Base-by-base conservation (phyloP, 2,888 invertebrate species). In the Parnassius apollo region DNA sequence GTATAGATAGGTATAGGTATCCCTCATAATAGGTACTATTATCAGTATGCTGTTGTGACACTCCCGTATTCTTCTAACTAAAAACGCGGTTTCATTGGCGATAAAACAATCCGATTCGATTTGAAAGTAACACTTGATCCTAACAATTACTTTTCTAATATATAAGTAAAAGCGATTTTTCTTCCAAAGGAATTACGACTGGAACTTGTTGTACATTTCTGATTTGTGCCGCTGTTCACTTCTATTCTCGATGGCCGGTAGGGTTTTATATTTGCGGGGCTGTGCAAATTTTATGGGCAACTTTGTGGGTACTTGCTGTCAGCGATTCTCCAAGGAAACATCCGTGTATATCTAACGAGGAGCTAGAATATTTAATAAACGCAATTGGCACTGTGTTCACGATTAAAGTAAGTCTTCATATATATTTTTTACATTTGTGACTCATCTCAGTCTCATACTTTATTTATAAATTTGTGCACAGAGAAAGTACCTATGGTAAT, bases 171-270 rank as follows among this genome's bases (percentile, higher is more conserved):
- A 35, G 35, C 35, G 0, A 35, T 35, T 45, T 25, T 56, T 66
- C 64, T 66, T 65, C 64, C 66, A 54, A 68, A 91, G 91, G 91
- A 59, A 79, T 86, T 54, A 91, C 91, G 2, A 82, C 78, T 25
- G 95, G 94, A 7, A 95, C 95, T 0, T 94, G 94, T 63, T 86
- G 93, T 2, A 94, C 95, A 1, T 95, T 94, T 82, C 92, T 95
- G 0, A 76, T 94, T 48, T 93, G 95, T 65, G 95, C 95, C 2
- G 78, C 89, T 0, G 88, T 95, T 0, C 94, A 95, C 12, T 93
- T 93, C 62, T 81, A 84, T 12, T 83, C 93, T 0, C 93, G 93
- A 53, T 95, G 95, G 95, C 91, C 92, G 2, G 89, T 93, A 75
- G 95, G 94, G 0, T 95, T 95, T 83, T 94, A 95, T 72, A 76